Conservation (phyloP, 2,888 invertebrate genomes). For the Microctonus brassicae region DNA sequence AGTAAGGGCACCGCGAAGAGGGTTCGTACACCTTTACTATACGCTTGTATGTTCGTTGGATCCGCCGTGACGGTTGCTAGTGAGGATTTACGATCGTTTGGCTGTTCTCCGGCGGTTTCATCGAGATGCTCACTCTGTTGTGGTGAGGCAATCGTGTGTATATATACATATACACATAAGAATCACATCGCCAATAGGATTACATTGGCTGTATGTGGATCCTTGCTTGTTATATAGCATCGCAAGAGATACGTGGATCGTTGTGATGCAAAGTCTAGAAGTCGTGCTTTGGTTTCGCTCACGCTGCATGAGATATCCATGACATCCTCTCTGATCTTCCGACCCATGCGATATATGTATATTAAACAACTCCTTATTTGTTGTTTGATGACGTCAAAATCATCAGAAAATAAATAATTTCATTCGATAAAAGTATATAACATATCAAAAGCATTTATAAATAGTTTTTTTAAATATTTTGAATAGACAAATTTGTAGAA, state of each 20-base stretch:
- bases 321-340: constrained; percentile 54
- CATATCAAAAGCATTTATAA: no score
- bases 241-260: constrained; percentile 55
- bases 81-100: constrained; percentile 65
- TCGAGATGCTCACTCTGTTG: constrained; percentile 39
- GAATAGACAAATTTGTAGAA: no score
- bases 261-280: constrained; percentile 50
- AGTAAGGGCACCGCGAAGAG: constrained; percentile 48
- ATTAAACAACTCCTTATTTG: constrained; percentile 39
- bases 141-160: constrained; percentile 45
- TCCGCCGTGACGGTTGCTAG: constrained; percentile 63
- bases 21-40: constrained; percentile 38
- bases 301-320: constrained; percentile 67
- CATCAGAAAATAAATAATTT: constrained; percentile 24
- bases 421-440: background rate
- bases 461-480: no score
- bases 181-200: constrained; percentile 67
- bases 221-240: constrained; percentile 60
- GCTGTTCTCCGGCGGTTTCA: constrained; percentile 37
- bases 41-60: constrained; percentile 50
- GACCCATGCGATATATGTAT: constrained; percentile 18
- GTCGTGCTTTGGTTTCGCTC: constrained; percentile 63
- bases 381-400: constrained; percentile 45
- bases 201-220: constrained; percentile 60
- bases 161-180: constrained; percentile 45